Conservation (phyloP, 1,140 invertebrate species). For the Branchinecta lynchi region DNA sequence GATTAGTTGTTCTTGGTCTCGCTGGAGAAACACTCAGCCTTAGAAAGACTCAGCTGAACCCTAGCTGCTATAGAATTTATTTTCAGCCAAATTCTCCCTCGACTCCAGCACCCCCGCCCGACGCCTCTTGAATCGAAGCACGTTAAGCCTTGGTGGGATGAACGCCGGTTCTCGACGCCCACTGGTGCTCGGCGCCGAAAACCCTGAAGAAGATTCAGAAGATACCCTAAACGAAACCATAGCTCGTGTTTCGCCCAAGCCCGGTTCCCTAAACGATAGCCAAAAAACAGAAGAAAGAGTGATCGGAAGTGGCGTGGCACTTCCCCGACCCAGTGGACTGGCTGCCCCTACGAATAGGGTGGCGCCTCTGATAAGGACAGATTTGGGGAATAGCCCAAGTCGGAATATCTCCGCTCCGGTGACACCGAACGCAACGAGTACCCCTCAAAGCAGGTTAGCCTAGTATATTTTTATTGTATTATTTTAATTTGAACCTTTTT, state of each 20-base stretch:
- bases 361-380: background rate
- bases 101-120: background rate
- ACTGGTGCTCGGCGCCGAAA: background rate
- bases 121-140: background rate
- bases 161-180: background rate
- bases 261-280: too few species aligned
- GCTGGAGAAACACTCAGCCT: background rate
- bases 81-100: background rate
- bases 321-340: constrained; percentile 23
- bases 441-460: background rate
- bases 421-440: background rate
- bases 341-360: constrained; percentile 28
- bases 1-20: too few species aligned
- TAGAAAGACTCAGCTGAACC: background rate
- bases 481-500: too few species aligned
- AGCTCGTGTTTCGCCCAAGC: too few species aligned
- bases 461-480: too few species aligned
- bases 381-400: background rate
- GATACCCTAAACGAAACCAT: too few species aligned
- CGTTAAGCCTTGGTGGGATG: background rate
- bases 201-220: background rate
- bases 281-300: background rate
- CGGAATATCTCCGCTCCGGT: background rate
- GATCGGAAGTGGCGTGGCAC: constrained; percentile 22
- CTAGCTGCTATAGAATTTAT: background rate